These are phyloP conservation scores for Emydura subglobosa DNA, from an alignment of 2,113 vertebrate species.

Conservation along the genomic window DNA sequence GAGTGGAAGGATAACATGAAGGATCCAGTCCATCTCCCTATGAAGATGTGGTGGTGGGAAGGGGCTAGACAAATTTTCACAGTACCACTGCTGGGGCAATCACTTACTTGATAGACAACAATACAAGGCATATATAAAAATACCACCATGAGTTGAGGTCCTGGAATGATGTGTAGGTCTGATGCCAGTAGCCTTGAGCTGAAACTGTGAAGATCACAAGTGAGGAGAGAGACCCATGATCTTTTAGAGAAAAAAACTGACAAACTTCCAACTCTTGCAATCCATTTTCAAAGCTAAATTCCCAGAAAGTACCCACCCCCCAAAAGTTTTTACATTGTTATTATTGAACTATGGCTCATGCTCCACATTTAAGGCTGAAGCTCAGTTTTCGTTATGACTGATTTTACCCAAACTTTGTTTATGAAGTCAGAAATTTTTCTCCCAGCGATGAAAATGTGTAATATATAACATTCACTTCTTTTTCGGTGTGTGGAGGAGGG, in stretches of 20 bases:
- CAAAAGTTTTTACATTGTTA: not conserved
- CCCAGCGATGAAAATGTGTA: not conserved
- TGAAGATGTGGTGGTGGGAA: not conserved
- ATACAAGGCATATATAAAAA: not conserved
- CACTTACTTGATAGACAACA: not conserved
- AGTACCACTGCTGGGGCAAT: not conserved
- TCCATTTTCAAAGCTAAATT: not conserved
- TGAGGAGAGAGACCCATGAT: not conserved
- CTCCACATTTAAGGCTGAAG: not conserved
- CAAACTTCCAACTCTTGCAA: conserved; percentile 6
- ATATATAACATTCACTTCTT: not conserved
- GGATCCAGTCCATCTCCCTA: not conserved
- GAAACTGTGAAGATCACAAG: not conserved
- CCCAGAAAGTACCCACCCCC: not conserved
- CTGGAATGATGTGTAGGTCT: not conserved
- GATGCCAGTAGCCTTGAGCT: not conserved
- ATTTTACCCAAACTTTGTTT: not conserved
- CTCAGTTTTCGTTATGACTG: not conserved
- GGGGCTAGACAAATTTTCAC: not conserved
- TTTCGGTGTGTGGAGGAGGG: not conserved
- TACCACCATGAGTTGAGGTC: not conserved
- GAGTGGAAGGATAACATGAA: not conserved
- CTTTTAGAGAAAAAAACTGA: not conserved
- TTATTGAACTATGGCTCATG: not conserved
- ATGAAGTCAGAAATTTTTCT: not conserved